Conservation (phyloP, 1,140 invertebrate genomes). For the Anastrepha obliqua region DNA sequence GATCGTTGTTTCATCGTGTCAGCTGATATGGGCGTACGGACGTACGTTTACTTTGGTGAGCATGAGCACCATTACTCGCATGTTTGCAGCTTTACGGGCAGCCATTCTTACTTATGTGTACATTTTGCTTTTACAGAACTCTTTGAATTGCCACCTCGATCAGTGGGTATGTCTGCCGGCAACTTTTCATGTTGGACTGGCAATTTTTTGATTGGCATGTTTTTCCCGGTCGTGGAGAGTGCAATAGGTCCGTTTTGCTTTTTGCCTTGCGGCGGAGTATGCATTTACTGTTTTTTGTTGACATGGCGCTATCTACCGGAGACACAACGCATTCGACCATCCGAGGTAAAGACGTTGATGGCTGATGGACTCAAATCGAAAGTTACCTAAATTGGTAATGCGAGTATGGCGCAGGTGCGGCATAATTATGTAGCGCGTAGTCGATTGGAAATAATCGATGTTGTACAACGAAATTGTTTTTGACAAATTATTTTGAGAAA, state of each 20-base stretch:
- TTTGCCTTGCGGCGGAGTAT: constrained; percentile 80
- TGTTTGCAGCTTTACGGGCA: too few species aligned
- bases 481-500: too few species aligned
- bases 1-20: too few species aligned
- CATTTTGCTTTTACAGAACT: constrained; percentile 78
- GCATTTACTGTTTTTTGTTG: constrained; percentile 78
- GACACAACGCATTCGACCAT: constrained; percentile 79
- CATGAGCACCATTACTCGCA: neutral
- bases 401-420: too few species aligned
- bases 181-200: constrained; percentile 91
- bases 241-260: constrained; percentile 81
- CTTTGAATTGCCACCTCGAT: constrained; percentile 88
- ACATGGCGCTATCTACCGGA: constrained; percentile 82
- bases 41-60: too few species aligned
- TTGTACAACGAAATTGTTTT: too few species aligned
- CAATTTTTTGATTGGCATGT: constrained; percentile 90
- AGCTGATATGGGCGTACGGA: too few species aligned
- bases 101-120: neutral
- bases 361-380: constrained; percentile 72
- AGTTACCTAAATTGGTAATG: neutral
- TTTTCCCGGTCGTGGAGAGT: constrained; percentile 81
- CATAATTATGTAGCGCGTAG: too few species aligned
- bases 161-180: constrained; percentile 90
- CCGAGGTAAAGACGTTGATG: constrained; percentile 77
- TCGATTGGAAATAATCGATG: too few species aligned